phyloP scores from a whole-genome alignment of 2,888 invertebrate species.

The Diarsia brunnea region DNA sequence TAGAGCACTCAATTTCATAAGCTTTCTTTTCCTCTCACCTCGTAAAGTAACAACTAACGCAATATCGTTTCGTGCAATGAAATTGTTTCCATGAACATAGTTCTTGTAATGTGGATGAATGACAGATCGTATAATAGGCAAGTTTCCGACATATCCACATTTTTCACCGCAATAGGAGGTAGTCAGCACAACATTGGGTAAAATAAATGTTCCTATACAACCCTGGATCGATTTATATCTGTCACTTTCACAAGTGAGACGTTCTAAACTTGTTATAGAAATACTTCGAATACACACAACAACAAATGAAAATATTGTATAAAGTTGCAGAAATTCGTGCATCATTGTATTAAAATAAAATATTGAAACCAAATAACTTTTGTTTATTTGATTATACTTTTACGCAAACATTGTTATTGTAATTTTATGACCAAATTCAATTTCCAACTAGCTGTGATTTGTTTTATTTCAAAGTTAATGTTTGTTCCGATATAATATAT shows the following conservation, averaged over 20 bases:
- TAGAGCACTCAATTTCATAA: slow-evolving; percentile 69
- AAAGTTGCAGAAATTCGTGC: slow-evolving; percentile 31
- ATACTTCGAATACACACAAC: slow-evolving; percentile 54
- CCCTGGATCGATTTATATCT: slow-evolving; percentile 59
- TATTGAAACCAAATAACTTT: slow-evolving; percentile 28
- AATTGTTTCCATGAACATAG: slow-evolving; percentile 34
- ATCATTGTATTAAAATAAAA: slow-evolving; percentile 36
- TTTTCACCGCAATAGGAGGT: slow-evolving; percentile 75
- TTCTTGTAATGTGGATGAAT: slow-evolving; percentile 62
- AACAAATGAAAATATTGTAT: slow-evolving; percentile 38
- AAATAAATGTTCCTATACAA: slow-evolving; percentile 77
- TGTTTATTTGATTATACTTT: slow-evolving; percentile 1
- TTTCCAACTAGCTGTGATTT: slow-evolving; percentile 8
- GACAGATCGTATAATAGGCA: slow-evolving; percentile 54
- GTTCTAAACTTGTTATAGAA: slow-evolving; percentile 68
- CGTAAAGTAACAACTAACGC: slow-evolving; percentile 58
- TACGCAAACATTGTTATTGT: slow-evolving; percentile 13
- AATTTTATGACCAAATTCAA: slow-evolving; percentile 32
- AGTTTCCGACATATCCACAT: slow-evolving; percentile 68
- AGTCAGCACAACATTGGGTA: slow-evolving; percentile 74
- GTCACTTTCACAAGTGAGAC: slow-evolving; percentile 70
- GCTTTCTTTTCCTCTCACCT: slow-evolving; percentile 40
- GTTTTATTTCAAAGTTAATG: slow-evolving; percentile 13
- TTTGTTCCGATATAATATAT: not conserved
- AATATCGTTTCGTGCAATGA: slow-evolving; percentile 59